phyloP scores from a whole-genome alignment of 2,113 vertebrate genomes.

The Cavia aperea region DNA sequence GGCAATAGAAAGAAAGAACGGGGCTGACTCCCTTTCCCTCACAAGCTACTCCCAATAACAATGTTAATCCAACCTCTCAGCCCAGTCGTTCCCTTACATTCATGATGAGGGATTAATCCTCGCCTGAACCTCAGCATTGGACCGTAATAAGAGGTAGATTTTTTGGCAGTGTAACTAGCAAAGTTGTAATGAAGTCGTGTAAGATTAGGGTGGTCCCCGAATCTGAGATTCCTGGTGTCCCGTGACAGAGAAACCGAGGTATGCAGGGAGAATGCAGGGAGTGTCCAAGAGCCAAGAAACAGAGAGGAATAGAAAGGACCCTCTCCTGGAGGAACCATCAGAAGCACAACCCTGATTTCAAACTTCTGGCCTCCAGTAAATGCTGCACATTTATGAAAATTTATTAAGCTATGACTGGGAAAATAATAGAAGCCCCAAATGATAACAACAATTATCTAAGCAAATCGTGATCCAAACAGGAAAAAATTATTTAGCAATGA shows the following conservation, averaged over 20 bases:
- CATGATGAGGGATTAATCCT: not conserved
- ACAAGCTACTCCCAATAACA: not conserved
- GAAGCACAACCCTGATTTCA: not conserved
- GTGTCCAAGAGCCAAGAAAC: not conserved
- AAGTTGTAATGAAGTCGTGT: not conserved
- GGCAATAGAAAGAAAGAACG: not conserved
- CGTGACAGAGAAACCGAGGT: not conserved
- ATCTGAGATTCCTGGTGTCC: not conserved
- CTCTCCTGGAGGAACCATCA: not conserved
- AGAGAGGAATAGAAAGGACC: not conserved
- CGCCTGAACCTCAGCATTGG: not conserved
- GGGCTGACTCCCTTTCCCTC: not conserved
- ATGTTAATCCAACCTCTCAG: too few species aligned
- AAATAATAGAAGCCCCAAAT: not conserved
- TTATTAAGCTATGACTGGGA: not conserved
- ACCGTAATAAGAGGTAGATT: not conserved
- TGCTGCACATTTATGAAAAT: not conserved
- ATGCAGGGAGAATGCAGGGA: not conserved
- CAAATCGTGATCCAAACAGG: not conserved
- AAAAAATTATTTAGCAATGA: not conserved
- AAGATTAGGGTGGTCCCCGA: not conserved
- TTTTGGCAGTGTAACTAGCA: not conserved
- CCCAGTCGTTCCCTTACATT: not conserved
- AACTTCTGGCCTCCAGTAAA: not conserved
- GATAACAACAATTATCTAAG: not conserved